Conservation (phyloP, 2,888 invertebrate genomes). For the Dorcus parallelipipedus region DNA sequence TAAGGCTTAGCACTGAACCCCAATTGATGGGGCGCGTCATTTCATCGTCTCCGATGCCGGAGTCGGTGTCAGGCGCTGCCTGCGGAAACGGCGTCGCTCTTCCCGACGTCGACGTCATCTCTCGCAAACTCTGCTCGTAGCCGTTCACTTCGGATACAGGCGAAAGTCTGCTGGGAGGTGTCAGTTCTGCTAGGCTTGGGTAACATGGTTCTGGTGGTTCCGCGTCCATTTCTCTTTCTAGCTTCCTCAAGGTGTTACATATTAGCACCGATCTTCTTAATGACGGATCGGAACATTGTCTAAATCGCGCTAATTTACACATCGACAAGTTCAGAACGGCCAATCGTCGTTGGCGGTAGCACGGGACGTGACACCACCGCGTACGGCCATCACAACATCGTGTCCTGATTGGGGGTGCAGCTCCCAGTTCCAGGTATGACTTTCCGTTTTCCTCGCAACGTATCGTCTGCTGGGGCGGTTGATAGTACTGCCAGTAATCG, state of each 20-base stretch:
- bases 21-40: slow-evolving; percentile 81
- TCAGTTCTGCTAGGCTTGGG: slow-evolving; percentile 48
- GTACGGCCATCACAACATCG: slow-evolving; percentile 48
- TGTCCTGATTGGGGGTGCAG: slow-evolving; percentile 49
- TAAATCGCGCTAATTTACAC: slow-evolving; percentile 83
- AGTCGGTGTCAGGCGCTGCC: slow-evolving; percentile 62
- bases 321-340: slow-evolving; percentile 90
- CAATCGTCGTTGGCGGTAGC: slow-evolving; percentile 80
- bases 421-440: slow-evolving; percentile 82
- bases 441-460: slow-evolving; percentile 87
- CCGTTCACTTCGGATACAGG: slow-evolving; percentile 32
- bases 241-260: slow-evolving; percentile 84
- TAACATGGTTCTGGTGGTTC: slow-evolving; percentile 55
- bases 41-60: slow-evolving; percentile 66
- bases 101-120: slow-evolving; percentile 53
- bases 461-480: slow-evolving; percentile 72
- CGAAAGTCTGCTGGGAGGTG: slow-evolving; percentile 41
- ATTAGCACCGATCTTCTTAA: slow-evolving; percentile 87
- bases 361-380: slow-evolving; percentile 75
- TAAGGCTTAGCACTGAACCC: slow-evolving; percentile 85
- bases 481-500: slow-evolving; percentile 51
- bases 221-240: slow-evolving; percentile 85
- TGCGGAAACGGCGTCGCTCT: slow-evolving; percentile 69
- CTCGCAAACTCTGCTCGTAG: slow-evolving; percentile 49
- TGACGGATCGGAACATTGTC: slow-evolving; percentile 86